Conservation (phyloP, 2,888 invertebrate genomes). For the Pseudococcus viburni region DNA sequence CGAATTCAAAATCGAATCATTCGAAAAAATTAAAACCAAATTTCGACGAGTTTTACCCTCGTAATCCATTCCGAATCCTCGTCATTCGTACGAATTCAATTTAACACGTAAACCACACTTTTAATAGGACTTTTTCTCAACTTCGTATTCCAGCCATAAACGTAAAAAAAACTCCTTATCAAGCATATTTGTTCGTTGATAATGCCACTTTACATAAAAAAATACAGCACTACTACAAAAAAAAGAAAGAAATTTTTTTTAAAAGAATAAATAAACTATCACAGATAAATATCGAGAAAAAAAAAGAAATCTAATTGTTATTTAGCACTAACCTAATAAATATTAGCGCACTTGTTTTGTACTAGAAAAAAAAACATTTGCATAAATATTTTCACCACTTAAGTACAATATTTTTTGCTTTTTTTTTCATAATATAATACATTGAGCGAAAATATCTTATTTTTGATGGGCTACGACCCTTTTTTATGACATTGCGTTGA, state of each 20-base stretch:
- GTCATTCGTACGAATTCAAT: background rate
- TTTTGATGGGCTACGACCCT: background rate
- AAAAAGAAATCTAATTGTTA: constrained; percentile 37
- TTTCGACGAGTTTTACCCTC: background rate
- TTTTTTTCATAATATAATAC: background rate
- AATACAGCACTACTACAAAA: constrained; percentile 23
- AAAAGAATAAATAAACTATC: constrained; percentile 48
- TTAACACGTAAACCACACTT: background rate
- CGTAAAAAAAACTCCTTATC: background rate
- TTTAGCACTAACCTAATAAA: background rate
- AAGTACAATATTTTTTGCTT: constrained; percentile 25
- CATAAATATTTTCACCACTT: constrained; percentile 35
- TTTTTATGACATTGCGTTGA: background rate
- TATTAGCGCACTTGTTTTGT: constrained; percentile 32
- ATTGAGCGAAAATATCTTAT: constrained; percentile 31
- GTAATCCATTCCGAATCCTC: background rate
- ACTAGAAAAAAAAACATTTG: background rate
- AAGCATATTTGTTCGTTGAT: constrained; percentile 42
- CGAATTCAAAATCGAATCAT: background rate
- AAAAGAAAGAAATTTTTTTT: background rate
- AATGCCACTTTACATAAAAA: background rate
- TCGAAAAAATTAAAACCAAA: background rate
- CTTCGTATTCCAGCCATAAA: background rate
- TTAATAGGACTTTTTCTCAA: background rate
- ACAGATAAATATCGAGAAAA: constrained; percentile 52